Conservation (phyloP, 92 coral and sea anemone species). For the Epizoanthus stellaris region DNA sequence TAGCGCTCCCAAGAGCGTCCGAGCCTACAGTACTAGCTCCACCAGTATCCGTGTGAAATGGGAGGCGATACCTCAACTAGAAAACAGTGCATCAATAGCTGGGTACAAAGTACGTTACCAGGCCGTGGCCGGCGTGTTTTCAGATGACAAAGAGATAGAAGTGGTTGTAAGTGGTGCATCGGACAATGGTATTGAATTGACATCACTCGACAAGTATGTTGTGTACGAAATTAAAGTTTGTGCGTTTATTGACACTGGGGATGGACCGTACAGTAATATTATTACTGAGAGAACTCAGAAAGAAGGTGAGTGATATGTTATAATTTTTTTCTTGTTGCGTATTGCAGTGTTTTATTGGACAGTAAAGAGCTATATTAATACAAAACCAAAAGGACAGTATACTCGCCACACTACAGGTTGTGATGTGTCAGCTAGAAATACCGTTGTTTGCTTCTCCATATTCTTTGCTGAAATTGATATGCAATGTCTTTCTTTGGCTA, state of each 20-base stretch:
- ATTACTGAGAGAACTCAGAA: neutral
- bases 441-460: too few species aligned
- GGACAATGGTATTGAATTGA: neutral
- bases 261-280: neutral
- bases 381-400: too few species aligned
- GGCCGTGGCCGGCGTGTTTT: neutral
- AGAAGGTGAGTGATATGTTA: neutral
- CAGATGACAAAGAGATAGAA: neutral
- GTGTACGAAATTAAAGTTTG: neutral
- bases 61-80: neutral
- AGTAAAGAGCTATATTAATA: too few species aligned
- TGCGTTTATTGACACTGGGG: neutral
- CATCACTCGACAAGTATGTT: neutral
- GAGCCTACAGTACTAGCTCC: neutral
- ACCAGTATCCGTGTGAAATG: neutral
- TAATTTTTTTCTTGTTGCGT: too few species aligned
- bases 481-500: too few species aligned
- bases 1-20: neutral
- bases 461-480: too few species aligned
- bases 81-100: neutral
- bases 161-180: neutral
- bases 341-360: too few species aligned
- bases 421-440: too few species aligned
- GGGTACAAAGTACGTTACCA: neutral
- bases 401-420: too few species aligned